phyloP scores from a whole-genome alignment of 2,797 vertebrate species.

The Hipposideros larvatus region DNA sequence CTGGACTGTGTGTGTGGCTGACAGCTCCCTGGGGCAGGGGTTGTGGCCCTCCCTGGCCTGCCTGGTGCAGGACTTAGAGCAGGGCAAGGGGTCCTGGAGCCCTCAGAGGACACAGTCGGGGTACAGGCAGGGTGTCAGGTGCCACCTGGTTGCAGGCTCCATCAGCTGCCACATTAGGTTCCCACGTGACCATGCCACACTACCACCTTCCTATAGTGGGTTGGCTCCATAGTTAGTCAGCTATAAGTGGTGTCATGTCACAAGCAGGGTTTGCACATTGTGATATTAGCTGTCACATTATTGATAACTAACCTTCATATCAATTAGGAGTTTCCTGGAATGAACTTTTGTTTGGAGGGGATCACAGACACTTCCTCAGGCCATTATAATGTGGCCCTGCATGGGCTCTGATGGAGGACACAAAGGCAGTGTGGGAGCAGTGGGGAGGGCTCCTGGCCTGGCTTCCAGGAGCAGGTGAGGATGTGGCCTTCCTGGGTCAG shows the following conservation, averaged over 20 bases:
- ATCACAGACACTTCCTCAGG: background rate
- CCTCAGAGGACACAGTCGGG: background rate
- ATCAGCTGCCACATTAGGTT: background rate
- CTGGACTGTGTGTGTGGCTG: background rate
- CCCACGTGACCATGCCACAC: background rate
- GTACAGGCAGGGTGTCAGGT: rapidly evolving
- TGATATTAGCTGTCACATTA: background rate
- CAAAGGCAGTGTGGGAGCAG: background rate
- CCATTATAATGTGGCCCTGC: background rate
- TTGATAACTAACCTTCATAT: background rate
- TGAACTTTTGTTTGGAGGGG: background rate
- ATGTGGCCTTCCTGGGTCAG: background rate
- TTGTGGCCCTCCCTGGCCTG: background rate
- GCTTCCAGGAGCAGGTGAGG: background rate
- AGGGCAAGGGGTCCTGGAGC: background rate
- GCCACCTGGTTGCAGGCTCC: background rate
- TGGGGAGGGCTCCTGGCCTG: background rate
- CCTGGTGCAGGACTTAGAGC: background rate
- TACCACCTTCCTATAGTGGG: background rate
- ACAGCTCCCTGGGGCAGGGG: background rate
- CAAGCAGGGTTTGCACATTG: background rate
- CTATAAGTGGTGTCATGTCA: background rate
- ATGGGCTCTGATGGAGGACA: background rate
- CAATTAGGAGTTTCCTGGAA: background rate
- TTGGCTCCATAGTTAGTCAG: background rate